Evolutionary conservation across 2,888 invertebrate species (phyloP), one percentile per base, ranked within the genome.

Genomic region (Cerceris rybyensis): DNA sequence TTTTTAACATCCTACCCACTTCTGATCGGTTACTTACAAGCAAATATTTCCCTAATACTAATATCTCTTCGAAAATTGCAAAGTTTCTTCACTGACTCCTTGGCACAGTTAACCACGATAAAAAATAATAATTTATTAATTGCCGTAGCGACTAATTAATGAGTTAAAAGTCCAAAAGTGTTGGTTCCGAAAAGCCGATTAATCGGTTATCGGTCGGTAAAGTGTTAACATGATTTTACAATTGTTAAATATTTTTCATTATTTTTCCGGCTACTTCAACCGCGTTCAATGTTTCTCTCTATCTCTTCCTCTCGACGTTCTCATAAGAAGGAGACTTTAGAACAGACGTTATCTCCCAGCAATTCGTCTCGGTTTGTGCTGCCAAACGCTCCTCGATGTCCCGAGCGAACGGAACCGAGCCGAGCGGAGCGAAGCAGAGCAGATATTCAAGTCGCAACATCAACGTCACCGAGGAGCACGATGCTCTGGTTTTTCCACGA

Each of bases 341-440:
- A 8, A 14, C 16, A 41, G 49, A 46, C 9, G 13, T 4, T 7
- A 14, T 42, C 49, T 58, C 63, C 54, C 60, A 28, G 76, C 75
- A 60, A 84, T 84, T 77, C 78, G 82, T 84, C 78, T 84, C 76
- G 73, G 65, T 75, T 57, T 17, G 8, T 46, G 69, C 58, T 75
- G 63, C 68, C 78, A 64, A 28, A 28, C 28, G 4, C 28, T 49
- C 39, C 64, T 39, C 28, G 55, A 1, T 54, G 14, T 11, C 50
- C 50, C 6, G 46, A 83, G 77, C 76, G 75, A 76, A 64, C 68
- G 5, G 49, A 69, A 43, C 46, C 43, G 55, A 50, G 43, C 17
- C 4, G 46, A 55, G 28, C 17, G 41, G 42, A 41, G 17, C 60
- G 7, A 50, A 64, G 17, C 9, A 54, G 14, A n/a, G 43, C 65